phyloP scores from a whole-genome alignment of 2,888 invertebrate genomes.

The Sipha maydis region DNA sequence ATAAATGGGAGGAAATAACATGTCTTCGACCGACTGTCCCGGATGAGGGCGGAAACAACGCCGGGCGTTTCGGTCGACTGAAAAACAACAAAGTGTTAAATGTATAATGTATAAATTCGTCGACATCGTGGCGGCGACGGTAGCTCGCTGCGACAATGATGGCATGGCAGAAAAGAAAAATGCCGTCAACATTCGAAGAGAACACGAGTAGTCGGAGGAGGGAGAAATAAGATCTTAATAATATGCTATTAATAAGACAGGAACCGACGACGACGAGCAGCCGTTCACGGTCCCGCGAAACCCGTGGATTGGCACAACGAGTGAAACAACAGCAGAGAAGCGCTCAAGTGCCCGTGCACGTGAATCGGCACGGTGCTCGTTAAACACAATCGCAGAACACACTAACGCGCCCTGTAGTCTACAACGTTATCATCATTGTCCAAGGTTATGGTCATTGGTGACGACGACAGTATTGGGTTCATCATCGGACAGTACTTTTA shows the following conservation, averaged over 20 bases:
- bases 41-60: neutral
- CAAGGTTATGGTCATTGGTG: slow-evolving; percentile 47
- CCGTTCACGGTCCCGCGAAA: neutral
- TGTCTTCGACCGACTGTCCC: slow-evolving; percentile 2
- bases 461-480: neutral
- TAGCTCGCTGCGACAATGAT: neutral
- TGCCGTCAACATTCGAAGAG: neutral
- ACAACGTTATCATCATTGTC: slow-evolving; percentile 6
- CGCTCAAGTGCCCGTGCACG: neutral
- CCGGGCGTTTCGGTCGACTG: slow-evolving; percentile 24
- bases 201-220: neutral
- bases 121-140: neutral
- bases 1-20: neutral
- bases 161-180: neutral
- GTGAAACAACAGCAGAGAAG: neutral
- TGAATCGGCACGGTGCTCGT: neutral
- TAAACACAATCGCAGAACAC: neutral
- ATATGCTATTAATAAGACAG: slow-evolving; percentile 15
- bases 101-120: neutral
- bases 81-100: slow-evolving; percentile 36
- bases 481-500: neutral
- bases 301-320: neutral
- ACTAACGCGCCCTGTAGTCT: neutral
- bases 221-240: neutral
- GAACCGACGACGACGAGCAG: neutral